phyloP scores from a whole-genome alignment of 2,113 vertebrate species.

The Silurus meridionalis region DNA sequence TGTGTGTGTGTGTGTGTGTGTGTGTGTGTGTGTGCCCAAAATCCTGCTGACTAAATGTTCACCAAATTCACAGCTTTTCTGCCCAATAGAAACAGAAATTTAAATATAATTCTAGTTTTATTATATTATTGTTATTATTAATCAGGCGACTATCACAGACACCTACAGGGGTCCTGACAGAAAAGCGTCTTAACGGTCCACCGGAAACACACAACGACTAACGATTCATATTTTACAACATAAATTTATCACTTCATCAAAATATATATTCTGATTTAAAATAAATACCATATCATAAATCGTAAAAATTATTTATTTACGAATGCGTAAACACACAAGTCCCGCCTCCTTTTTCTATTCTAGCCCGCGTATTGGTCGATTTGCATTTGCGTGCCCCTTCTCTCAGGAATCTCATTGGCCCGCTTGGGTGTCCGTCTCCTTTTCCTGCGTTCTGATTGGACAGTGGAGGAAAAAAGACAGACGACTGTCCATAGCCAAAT shows the following conservation, averaged over 20 bases:
- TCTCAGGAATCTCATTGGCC: slow-evolving; percentile 27
- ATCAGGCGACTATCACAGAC: slow-evolving; percentile 10
- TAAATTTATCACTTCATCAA: background rate
- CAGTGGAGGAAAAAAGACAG: background rate
- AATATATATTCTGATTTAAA: too few relatives aligned
- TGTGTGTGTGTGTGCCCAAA: too few relatives aligned
- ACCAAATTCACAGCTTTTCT: too few relatives aligned
- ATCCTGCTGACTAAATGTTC: too few relatives aligned
- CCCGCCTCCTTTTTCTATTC: background rate
- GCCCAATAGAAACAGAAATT: too few relatives aligned
- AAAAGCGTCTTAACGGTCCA: background rate
- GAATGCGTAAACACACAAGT: slow-evolving; percentile 40
- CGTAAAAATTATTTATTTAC: slow-evolving; percentile 29
- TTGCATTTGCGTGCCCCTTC: background rate
- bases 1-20: too few relatives aligned
- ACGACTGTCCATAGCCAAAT: slow-evolving; percentile 54
- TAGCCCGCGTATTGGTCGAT: background rate
- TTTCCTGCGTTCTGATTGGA: slow-evolving; percentile 48
- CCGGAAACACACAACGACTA: background rate
- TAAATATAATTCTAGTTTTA: too few relatives aligned
- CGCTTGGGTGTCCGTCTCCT: background rate
- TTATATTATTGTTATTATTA: background rate
- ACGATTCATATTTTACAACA: background rate
- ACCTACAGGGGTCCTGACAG: background rate
- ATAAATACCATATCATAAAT: too few relatives aligned